Evolutionary conservation across 2,113 vertebrate species (phyloP), one percentile per base, ranked within the genome.

Genomic region (Cinclus cinclus): DNA sequence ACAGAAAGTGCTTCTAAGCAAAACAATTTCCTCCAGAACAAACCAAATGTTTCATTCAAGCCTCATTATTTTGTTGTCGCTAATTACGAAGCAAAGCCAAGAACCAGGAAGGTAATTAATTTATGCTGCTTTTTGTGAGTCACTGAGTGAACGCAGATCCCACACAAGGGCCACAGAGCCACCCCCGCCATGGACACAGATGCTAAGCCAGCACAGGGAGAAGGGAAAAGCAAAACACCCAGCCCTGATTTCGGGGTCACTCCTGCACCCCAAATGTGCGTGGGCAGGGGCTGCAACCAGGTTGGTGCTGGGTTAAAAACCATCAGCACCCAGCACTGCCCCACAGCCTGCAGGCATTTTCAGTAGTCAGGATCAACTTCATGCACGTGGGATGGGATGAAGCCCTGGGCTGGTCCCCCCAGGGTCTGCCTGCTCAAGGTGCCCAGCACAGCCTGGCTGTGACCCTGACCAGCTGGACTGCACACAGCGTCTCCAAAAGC

Each of bases 41-140:
- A 95, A 56, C 71, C 68, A 90, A 95, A 92, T 62, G 68, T 50
- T 95, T 77, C n/a, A 14, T 22, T 89, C 71, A n/a, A 90, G 83
- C 21, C 83, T 94, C 77, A 46, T 92, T 92, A 90, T 89, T 89
- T 96, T 80, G 86, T 77, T 77, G 83, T 30, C 0, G 10, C 86
- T 93, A 95, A 95, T 94, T 92, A 80, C 1, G 0, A 71, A 69
- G 91, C 56, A 80, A 80, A 96, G 89, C 71, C 79, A 83, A 94
- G 94, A 88, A 69, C 6, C 49, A 52, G 68, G 89, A 89, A 49
- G 28, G 64, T 47, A 86, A 96, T 96, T 95, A 95, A 86, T 92
- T 94, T 49, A 27, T 49, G 23, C 58, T 53, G 89, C 59, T 90
- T 64, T 87, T 28, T 42, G 75, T 94, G 96, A 94, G 75, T 96